Percentiles rank a stretch among this genome's conserved stretches.
Evolutionary conservation across 2,797 vertebrate genomes (phyloP).

Genomic region (Etheostoma nigrum): DNA sequence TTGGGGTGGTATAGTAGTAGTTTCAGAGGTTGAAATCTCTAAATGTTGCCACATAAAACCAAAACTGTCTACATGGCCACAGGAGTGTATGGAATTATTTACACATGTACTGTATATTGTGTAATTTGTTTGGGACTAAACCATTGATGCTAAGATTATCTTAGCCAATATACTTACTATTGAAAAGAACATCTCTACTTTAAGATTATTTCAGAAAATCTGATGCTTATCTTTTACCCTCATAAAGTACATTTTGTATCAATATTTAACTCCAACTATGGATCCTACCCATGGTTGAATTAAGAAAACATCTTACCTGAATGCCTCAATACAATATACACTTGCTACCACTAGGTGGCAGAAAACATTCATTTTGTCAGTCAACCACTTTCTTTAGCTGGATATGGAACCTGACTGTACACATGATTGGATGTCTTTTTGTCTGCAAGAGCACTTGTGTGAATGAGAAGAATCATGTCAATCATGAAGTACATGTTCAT

Average conservation of each 20-base stretch:
- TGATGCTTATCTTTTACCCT: no score
- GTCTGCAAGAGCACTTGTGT: conserved; percentile 25
- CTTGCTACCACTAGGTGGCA: conserved; percentile 55
- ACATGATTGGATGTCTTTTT: conserved; percentile 22
- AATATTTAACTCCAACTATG: no score
- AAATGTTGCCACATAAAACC: not conserved
- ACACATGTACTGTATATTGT: not conserved
- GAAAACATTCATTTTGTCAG: not conserved
- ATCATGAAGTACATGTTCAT: conserved; percentile 45
- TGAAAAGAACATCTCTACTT: no score
- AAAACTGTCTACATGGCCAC: no score
- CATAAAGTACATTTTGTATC: no score
- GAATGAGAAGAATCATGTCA: conserved; percentile 39
- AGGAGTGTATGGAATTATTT: not conserved
- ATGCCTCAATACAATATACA: conserved; percentile 1
- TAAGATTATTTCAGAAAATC: no score
- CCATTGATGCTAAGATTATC: no score
- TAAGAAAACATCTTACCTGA: not conserved
- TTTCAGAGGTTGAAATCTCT: not conserved
- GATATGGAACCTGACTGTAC: conserved; percentile 21
- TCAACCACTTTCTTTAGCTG: not conserved
- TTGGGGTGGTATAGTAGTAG: not conserved
- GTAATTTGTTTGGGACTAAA: no score
- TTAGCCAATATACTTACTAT: no score
- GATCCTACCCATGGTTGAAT: no score